Conservation (phyloP, 2,113 vertebrate genomes). For the Labeo catla region DNA sequence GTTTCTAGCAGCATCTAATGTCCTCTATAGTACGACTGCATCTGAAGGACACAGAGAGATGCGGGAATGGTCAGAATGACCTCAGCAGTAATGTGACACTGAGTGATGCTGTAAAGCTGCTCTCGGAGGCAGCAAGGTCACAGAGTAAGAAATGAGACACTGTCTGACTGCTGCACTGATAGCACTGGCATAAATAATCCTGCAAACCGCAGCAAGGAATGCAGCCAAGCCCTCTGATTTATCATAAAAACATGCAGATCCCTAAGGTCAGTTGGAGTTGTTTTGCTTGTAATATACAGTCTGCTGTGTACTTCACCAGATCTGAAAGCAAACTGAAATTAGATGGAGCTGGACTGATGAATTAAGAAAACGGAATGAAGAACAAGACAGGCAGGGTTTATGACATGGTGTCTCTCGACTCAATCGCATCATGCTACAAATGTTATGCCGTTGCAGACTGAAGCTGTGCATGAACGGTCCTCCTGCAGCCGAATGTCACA, state of each 20-base stretch:
- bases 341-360: conserved; percentile 34
- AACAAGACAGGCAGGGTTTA: conserved; percentile 34
- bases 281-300: conserved; percentile 4
- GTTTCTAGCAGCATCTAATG: not conserved
- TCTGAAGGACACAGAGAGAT: conserved; percentile 6
- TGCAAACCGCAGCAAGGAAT: conserved; percentile 23
- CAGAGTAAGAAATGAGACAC: conserved; percentile 2
- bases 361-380: conserved; percentile 29
- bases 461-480: conserved; percentile 47
- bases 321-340: conserved; percentile 35
- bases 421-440: conserved; percentile 65
- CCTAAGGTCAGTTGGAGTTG: not conserved
- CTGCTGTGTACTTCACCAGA: conserved; percentile 3
- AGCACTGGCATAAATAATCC: conserved; percentile 28
- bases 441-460: conserved; percentile 35
- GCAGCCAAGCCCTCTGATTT: conserved; percentile 19
- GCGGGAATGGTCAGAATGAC: not conserved
- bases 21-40: conserved; percentile 1
- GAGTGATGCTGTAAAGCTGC: conserved; percentile 19
- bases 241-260: conserved; percentile 12
- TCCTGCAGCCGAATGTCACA: conserved; percentile 38
- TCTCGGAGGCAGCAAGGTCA: conserved; percentile 5
- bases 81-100: conserved; percentile 13
- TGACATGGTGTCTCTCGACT: conserved; percentile 40
- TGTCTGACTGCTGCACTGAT: not conserved